Conservation (phyloP, 2,113 vertebrate species). For the Edolisoma coerulescens region DNA sequence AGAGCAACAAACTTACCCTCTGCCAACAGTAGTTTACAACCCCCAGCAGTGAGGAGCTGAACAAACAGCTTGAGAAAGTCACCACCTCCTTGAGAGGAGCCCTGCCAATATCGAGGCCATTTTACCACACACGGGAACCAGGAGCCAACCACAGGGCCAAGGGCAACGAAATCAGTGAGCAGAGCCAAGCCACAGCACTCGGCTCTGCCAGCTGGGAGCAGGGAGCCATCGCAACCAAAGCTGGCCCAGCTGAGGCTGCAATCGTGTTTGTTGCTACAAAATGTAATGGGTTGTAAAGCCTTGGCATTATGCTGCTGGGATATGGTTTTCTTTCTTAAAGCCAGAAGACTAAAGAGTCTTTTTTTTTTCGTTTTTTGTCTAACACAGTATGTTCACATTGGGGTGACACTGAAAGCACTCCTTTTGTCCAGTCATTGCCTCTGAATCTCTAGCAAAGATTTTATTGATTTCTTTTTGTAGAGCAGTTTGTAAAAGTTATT, state of each 20-base stretch:
- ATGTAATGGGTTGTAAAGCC: fast-evolving
- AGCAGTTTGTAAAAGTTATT: background rate
- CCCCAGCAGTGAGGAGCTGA: background rate
- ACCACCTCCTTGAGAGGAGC: background rate
- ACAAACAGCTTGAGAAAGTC: background rate
- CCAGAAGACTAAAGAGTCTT: background rate
- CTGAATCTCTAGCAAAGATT: background rate
- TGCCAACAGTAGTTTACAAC: background rate
- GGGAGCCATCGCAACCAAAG: fast-evolving
- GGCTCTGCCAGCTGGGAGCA: background rate
- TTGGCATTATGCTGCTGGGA: background rate
- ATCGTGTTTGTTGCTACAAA: fast-evolving
- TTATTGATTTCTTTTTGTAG: background rate
- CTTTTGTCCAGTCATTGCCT: background rate
- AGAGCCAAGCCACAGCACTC: background rate
- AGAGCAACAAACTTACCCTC: background rate
- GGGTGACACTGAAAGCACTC: background rate
- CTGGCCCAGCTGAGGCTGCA: background rate
- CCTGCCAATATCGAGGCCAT: background rate
- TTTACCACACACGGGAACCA: fast-evolving
- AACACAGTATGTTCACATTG: background rate
- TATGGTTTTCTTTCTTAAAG: background rate
- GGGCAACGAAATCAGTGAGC: background rate
- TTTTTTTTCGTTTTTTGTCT: background rate
- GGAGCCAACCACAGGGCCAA: background rate